Conservation (phyloP, 2,888 invertebrate species). For the Dasypogon diadema region DNA sequence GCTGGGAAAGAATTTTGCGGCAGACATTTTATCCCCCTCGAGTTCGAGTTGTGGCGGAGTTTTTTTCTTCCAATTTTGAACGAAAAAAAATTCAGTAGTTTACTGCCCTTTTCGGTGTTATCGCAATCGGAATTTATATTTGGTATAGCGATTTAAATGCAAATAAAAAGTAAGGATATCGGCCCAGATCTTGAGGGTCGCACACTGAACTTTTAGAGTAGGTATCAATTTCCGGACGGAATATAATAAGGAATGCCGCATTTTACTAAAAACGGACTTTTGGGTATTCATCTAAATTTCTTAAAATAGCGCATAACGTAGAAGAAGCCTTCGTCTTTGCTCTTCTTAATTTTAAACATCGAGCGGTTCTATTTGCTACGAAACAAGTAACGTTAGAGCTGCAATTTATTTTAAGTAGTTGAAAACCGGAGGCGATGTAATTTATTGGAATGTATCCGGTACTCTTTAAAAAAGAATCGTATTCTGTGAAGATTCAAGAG, state of each 20-base stretch:
- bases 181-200: no score
- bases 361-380: not conserved
- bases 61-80: not conserved
- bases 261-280: not conserved
- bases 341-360: not conserved
- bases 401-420: not conserved
- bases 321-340: not conserved
- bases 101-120: not conserved
- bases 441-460: not conserved
- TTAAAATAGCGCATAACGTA: no score
- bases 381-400: not conserved
- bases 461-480: not conserved
- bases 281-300: no score
- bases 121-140: no score
- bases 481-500: no score
- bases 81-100: not conserved
- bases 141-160: no score
- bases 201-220: not conserved
- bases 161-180: no score
- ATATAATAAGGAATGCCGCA: not conserved
- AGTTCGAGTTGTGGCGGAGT: conserved; percentile 1
- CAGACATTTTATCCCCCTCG: conserved; percentile 40
- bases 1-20: conserved; percentile 17
- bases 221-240: not conserved
- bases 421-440: not conserved